Evolutionary conservation across 2,888 invertebrate species (phyloP), one percentile per base, ranked within the genome.

Genomic region (Ferrisia virgata): DNA sequence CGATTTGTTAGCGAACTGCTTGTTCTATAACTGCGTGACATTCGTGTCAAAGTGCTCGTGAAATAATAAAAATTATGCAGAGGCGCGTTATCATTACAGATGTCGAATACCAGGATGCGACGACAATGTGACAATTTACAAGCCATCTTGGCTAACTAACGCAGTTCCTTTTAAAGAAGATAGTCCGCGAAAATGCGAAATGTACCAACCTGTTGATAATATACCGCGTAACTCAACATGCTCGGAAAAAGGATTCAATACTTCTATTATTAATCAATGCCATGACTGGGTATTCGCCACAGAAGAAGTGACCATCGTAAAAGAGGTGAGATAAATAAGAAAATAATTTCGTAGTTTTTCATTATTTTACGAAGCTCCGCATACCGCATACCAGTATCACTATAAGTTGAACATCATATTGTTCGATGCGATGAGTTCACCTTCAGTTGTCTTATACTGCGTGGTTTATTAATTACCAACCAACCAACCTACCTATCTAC

Each of bases 221-320:
- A 18, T 78, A 5, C 36, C 28, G 6, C 69, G 33, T 22, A 40
- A 58, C 11, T 33, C 47, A 25, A 43, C 31, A 9, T 84, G 72
- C 40, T 22, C 72, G 15, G 11, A n/a, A 40, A 25, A 25, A 1
- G 53, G 53, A 33, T 80, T 43, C 18, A 80, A 79, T 72, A n/a
- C 8, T 9, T 84, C 36, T 28, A 11, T 4, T 15, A 86, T 85
- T 0, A 85, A 85, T 81, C 91, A 18, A 40, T 87, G 87, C 80
- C 0, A 82, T 18, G 79, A 84, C 13, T 87, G 86, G 85, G 86
- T 87, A 15, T 87, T 87, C 87, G 91, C 92, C 86, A 89, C 91
- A 13, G 87, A 87, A 86, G 90, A 92, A 87, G 89, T 90, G 80
- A 92, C 93, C 78, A 91, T 93, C 86, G 91, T 91, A 0, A 92